Evolutionary conservation across 2,888 invertebrate genomes (phyloP), one percentile per base, ranked within the genome.

Genomic region (Listrodromus nycthemerus): DNA sequence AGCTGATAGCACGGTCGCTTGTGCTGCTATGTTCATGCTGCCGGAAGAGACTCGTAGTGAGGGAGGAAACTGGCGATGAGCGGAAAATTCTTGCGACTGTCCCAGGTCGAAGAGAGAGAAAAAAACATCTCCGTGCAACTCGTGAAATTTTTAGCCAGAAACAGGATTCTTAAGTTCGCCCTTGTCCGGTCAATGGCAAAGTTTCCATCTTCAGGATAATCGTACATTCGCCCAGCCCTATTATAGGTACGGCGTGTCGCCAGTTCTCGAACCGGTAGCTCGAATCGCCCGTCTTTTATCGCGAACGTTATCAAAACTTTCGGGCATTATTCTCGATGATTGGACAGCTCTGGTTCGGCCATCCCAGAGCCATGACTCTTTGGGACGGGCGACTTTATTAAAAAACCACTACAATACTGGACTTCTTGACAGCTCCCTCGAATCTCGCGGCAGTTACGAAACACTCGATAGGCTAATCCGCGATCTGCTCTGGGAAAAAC

Each of bases 241-340:
- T 33, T 37, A n/a, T n/a, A n/a, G n/a, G 69, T 65, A 65, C 8
- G 16, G 16, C 27, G 30, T 30, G 16, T 6, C 19, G 21, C 19
- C 50, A 24, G 63, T 63, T 71, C 50, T 13, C 48, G 13, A 16
- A 24, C 16, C 16, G 65, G 37, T 50, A 63, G 75, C 48, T 58
- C 69, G 52, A 71, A 27, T 65, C 33, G 50, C 27, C 19, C 30
- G 63, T 24, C 41, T 13, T 45, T 69, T 27, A 41, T 19, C 45
- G 50, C 58, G 61, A 71, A 71, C 58, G 61, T 61, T 67, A 73
- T 63, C 45, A 41, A 73, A 78, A 67, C 45, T 52, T 67, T 67
- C n/a, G 21, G n/a, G 21, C 58, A 78, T 85, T 85, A 83, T 76
- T 76, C 63, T 66, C 61, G 71, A 83, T 83, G 78, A 83, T 81